Evolutionary conservation across 2,113 vertebrate genomes (phyloP).

Genomic region (Acrocephalus arundinaceus): DNA sequence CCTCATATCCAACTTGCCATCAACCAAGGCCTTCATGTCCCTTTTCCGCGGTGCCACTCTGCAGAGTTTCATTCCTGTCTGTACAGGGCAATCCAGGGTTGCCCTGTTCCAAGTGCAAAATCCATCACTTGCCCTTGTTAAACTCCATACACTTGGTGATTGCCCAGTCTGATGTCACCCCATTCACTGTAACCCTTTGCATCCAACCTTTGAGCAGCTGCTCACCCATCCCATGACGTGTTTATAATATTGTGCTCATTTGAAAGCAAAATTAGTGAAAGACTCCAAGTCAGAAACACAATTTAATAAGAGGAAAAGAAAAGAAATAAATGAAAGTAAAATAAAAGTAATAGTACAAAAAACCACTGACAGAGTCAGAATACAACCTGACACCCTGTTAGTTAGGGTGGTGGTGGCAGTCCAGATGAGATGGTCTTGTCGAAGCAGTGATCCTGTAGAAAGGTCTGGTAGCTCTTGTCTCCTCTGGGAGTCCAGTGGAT

Average conservation of each 20-base stretch:
- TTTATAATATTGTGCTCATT: background rate
- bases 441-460: too few species aligned
- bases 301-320: too few species aligned
- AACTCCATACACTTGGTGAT: background rate
- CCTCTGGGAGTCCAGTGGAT: too few species aligned
- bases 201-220: rapidly evolving
- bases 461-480: too few species aligned
- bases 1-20: background rate
- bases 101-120: background rate
- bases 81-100: background rate
- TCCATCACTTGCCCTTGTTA: background rate
- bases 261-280: too few species aligned
- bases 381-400: too few species aligned
- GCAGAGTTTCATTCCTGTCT: background rate
- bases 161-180: background rate
- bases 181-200: background rate
- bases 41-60: background rate
- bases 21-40: background rate
- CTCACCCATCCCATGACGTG: background rate
- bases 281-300: too few species aligned
- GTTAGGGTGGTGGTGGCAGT: too few species aligned
- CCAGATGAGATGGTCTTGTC: too few species aligned
- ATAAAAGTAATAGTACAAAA: too few species aligned
- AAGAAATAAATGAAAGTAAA: too few species aligned
- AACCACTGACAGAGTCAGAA: too few species aligned